A percentile compares a stretch with the other conserved stretches of the same genome.
Conservation (phyloP, 2,888 invertebrate genomes). For the Platynereis dumerilii region DNA sequence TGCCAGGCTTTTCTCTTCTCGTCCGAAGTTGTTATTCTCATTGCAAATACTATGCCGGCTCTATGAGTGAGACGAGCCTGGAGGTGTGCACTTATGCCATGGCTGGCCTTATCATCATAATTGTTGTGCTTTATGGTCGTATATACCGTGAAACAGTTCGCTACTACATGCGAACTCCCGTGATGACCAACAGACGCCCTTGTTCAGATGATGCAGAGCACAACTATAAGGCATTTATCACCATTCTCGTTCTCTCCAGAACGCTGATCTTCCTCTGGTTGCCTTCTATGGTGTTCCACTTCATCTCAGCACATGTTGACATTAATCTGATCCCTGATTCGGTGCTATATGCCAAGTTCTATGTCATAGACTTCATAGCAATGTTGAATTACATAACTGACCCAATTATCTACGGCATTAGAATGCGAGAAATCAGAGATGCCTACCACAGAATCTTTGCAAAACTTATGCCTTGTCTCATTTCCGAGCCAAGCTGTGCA, state of each 20-base stretch:
- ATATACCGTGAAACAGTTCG: conserved; percentile 38
- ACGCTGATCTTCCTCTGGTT: conserved; percentile 42
- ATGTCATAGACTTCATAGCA: conserved; percentile 41
- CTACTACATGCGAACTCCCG: conserved; percentile 33
- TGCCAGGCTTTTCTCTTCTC: conserved; percentile 35
- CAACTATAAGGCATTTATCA: conserved; percentile 44
- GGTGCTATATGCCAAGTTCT: conserved; percentile 38
- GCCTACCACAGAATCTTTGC: conserved; percentile 37
- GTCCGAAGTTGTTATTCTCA: conserved; percentile 19
- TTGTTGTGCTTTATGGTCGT: conserved; percentile 39
- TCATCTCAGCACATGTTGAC: conserved; percentile 35
- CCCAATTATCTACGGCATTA: conserved; percentile 42
- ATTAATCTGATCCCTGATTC: conserved; percentile 27
- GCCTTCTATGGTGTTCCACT: conserved; percentile 39
- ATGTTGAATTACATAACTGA: conserved; percentile 40
- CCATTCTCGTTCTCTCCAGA: conserved; percentile 39
- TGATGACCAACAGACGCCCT: conserved; percentile 8
- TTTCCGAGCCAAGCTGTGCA: conserved; percentile 17
- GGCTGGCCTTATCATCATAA: conserved; percentile 38
- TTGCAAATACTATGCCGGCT: conserved; percentile 27
- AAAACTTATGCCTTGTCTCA: conserved; percentile 29
- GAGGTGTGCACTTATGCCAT: conserved; percentile 40
- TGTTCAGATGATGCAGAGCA: conserved; percentile 30
- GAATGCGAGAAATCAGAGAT: conserved; percentile 39
- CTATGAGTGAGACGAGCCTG: conserved; percentile 29